Percentiles rank a stretch among this genome's conserved stretches.
phyloP scores from a whole-genome alignment of 2,797 vertebrate genomes.

The Telmatherina bonti region DNA sequence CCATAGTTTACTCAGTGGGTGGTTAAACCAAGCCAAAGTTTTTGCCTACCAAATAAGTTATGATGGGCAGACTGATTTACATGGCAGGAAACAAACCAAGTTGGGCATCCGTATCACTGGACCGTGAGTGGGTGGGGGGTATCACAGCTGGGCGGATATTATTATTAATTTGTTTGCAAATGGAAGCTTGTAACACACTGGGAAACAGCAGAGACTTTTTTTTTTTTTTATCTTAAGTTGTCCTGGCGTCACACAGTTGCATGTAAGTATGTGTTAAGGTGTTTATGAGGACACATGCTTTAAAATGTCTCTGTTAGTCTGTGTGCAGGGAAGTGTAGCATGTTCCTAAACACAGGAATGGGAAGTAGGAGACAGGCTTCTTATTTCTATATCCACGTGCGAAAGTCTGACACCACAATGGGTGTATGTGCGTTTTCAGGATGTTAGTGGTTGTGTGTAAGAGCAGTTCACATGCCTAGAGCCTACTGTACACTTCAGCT shows the following conservation, averaged over 20 bases:
- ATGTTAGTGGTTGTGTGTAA: conserved; percentile 29
- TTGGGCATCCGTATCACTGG: conserved; percentile 27
- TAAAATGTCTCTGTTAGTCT: conserved; percentile 56
- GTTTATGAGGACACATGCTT: conserved; percentile 76
- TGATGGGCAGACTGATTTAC: conserved; percentile 72
- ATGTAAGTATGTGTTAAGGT: conserved; percentile 62
- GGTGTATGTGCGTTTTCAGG: conserved; percentile 16
- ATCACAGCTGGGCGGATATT: conserved; percentile 4
- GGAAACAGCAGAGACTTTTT: conserved; percentile 23
- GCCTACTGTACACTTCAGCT: conserved; percentile 48
- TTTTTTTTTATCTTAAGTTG: conserved; percentile 50
- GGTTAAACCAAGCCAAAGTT: conserved; percentile 65
- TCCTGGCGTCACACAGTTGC: conserved; percentile 66
- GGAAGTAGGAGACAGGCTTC: conserved; percentile 47
- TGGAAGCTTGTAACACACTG: not conserved
- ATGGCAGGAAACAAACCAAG: conserved; percentile 74
- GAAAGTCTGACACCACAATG: conserved; percentile 36
- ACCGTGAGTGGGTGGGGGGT: conserved; percentile 21
- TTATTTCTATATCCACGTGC: conserved; percentile 70
- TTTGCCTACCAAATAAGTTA: conserved; percentile 80
- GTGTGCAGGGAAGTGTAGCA: conserved; percentile 18
- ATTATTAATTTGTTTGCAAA: conserved; percentile 1
- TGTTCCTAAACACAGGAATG: conserved; percentile 48
- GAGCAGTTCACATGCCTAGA: conserved; percentile 52
- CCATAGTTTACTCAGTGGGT: conserved; percentile 73